Base-by-base conservation (phyloP, 2,113 vertebrate genomes). In the Crotalus viridis region DNA sequence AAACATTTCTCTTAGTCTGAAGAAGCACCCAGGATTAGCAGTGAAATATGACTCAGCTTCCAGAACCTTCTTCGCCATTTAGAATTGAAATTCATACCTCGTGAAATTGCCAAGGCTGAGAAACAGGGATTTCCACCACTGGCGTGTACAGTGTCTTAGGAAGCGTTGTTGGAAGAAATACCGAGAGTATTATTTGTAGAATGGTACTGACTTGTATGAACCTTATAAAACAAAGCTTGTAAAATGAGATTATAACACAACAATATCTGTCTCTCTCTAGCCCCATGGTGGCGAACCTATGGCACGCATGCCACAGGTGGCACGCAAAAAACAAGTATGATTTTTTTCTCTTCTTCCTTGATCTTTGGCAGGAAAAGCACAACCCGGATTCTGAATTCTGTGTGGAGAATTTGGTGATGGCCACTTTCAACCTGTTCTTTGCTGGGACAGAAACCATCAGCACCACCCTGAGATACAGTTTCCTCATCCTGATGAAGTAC, bases 341-440 rank as follows among this genome's bases (percentile, higher is more conserved):
- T 15, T 33, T 74, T 74, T 74, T 33, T 33, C n/a, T 39, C 17
- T 3, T 19, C n/a, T n/a, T 15, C 90, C 91, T 33, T 92, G 91
- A 51, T 64, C 89, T 81, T 69, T 92, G 48, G 81, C 57, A 92
- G 94, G 96, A 81, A 90, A 59, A 93, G 19, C 39, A 89, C 6
- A 48, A 89, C 4, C 74, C 54, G 4, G 28, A 39, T 59, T 81
- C 91, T 1, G 94, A 95, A 87, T 95, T 92, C 55, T 86, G 59
- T 74, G n/a, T 93, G 48, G 69, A 92, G 21, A 96, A 96, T 64
- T 33, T 96, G 55, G 91, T 92, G 22, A 90, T 93, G 46, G n/a
- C 92, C 9, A 64, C 86, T 1, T 91, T 95, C 69, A 93, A 96
- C 28, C 86, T 96, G 19, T 96, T 95, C 93, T 94, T 95, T 64